Evolutionary conservation across 2,888 invertebrate species (phyloP).

Genomic region (Mythimna albipuncta): DNA sequence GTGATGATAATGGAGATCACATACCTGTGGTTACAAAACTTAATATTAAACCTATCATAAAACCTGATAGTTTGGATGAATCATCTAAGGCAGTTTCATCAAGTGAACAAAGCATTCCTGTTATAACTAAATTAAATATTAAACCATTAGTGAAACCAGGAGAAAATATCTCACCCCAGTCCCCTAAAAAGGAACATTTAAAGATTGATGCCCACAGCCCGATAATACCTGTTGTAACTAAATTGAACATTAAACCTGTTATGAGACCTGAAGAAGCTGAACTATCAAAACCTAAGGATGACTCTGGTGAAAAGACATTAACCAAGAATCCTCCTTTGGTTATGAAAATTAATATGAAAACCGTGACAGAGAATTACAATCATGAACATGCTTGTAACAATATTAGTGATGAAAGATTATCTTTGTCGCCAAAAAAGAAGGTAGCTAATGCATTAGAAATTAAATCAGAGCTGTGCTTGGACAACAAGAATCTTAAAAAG

Average conservation of each 20-base stretch:
- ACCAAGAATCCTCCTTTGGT: conserved; percentile 84
- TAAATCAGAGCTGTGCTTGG: conserved; percentile 50
- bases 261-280: conserved; percentile 83
- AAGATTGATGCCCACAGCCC: conserved; percentile 72
- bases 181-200: conserved; percentile 82
- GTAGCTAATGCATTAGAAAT: conserved; percentile 66
- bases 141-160: conserved; percentile 84
- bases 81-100: conserved; percentile 67
- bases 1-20: conserved; percentile 86
- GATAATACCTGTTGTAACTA: conserved; percentile 81
- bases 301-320: conserved; percentile 70
- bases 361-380: conserved; percentile 75
- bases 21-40: conserved; percentile 89
- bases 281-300: conserved; percentile 69
- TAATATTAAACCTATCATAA: conserved; percentile 90
- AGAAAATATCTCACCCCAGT: conserved; percentile 76
- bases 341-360: conserved; percentile 88
- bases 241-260: conserved; percentile 88
- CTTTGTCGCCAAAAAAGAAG: conserved; percentile 76
- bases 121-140: conserved; percentile 85
- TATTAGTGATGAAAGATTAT: conserved; percentile 78
- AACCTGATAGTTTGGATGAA: conserved; percentile 79
- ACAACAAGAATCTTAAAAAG: conserved; percentile 45
- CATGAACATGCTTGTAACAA: conserved; percentile 76
- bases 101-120: conserved; percentile 79